Evolutionary conservation across 2,888 invertebrate genomes (phyloP).

Genomic region (Metellina segmentata): DNA sequence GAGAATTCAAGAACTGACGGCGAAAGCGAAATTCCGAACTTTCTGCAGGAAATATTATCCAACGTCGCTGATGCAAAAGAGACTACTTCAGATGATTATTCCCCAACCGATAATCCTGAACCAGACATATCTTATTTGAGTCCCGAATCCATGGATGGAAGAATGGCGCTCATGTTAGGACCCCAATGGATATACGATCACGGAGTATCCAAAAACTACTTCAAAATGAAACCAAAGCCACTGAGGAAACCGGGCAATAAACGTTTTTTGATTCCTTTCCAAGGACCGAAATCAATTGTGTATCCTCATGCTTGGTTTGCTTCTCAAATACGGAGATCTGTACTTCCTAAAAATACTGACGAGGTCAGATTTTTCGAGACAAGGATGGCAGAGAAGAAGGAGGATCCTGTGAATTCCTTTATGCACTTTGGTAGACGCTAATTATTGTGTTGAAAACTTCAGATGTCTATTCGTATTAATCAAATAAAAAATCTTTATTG

Average conservation of each 20-base stretch:
- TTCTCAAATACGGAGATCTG: slow-evolving; percentile 67
- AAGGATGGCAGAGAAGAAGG: slow-evolving; percentile 72
- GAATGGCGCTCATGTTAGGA: background rate
- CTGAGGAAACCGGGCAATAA: slow-evolving; percentile 32
- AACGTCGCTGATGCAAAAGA: background rate
- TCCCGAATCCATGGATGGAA: background rate
- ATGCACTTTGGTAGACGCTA: slow-evolving; percentile 75
- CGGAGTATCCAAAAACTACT: background rate
- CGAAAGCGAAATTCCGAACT: background rate
- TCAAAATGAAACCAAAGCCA: slow-evolving; percentile 8
- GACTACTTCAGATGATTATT: background rate
- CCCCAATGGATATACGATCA: background rate
- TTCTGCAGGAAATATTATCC: background rate
- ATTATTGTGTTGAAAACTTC: slow-evolving; percentile 21
- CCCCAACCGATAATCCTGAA: background rate
- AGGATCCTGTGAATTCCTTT: slow-evolving; percentile 71
- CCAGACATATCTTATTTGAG: background rate
- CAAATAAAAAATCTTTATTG: slow-evolving; percentile 57
- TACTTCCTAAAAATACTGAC: background rate
- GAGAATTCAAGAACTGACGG: background rate
- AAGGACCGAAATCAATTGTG: slow-evolving; percentile 71
- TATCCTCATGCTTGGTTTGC: slow-evolving; percentile 75
- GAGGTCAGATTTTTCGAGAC: slow-evolving; percentile 13
- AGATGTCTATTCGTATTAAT: slow-evolving; percentile 63
- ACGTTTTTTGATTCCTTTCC: slow-evolving; percentile 65